phyloP scores from a whole-genome alignment of 2,113 vertebrate genomes.

The Campylorhamphus procurvoides region DNA sequence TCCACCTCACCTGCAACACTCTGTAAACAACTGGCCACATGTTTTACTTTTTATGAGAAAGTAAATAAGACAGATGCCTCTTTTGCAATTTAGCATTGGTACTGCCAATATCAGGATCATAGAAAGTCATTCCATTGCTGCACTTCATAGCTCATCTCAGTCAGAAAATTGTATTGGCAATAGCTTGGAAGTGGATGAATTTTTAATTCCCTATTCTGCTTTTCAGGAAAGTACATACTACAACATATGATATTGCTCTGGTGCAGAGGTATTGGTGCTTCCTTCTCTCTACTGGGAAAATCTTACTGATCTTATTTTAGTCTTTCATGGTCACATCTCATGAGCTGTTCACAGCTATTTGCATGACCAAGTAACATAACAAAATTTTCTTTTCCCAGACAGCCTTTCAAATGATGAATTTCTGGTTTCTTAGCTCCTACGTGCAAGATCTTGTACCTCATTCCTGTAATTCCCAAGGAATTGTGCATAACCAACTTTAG shows the following conservation, averaged over 20 bases:
- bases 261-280: background rate
- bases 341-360: background rate
- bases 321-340: background rate
- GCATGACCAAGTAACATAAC: background rate
- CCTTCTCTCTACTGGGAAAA: background rate
- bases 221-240: background rate
- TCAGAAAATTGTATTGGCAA: background rate
- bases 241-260: fast-evolving
- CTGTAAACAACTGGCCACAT: background rate
- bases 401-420: background rate
- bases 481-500: background rate
- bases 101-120: background rate
- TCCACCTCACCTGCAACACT: background rate
- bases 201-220: background rate
- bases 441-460: background rate
- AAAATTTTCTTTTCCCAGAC: background rate
- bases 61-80: background rate
- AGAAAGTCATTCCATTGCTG: background rate
- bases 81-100: background rate
- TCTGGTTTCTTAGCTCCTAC: background rate
- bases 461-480: background rate
- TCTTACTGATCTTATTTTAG: background rate
- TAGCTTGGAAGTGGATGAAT: background rate
- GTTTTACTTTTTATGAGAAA: background rate
- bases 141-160: background rate